These are phyloP conservation scores for Lycia hirtaria DNA, from an alignment of 2,888 invertebrate species.

Conservation along the genomic window DNA sequence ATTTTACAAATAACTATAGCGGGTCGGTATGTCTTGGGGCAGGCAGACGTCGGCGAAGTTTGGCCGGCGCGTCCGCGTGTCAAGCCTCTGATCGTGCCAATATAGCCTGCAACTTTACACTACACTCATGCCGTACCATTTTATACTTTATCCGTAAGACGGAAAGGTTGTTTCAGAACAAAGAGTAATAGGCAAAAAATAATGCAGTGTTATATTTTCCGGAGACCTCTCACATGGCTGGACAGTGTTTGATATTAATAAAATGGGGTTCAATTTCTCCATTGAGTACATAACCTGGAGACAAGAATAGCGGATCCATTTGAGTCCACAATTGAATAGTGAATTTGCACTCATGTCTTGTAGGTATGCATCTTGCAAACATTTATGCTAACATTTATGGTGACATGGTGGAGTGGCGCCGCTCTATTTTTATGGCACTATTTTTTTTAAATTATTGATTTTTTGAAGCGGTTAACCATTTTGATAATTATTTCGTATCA, in stretches of 20 bases:
- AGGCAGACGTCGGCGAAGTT: conserved; percentile 70
- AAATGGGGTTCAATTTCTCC: conserved; percentile 18
- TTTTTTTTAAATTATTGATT: no score
- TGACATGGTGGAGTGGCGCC: no score
- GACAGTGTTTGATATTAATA: conserved; percentile 40
- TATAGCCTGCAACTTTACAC: conserved; percentile 47
- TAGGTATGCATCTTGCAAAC: no score
- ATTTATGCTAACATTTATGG: no score
- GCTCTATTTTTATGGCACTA: no score
- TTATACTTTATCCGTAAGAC: neutral
- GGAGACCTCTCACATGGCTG: conserved; percentile 38
- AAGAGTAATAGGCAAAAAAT: conserved; percentile 25
- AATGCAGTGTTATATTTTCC: conserved; percentile 40
- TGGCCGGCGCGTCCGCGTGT: conserved; percentile 65
- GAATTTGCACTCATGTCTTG: no score
- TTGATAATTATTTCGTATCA: no score
- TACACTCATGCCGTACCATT: conserved; percentile 17
- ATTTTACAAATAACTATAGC: conserved; percentile 53
- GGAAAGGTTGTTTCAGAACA: conserved; percentile 24
- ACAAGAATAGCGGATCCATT: no score
- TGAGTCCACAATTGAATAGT: no score
- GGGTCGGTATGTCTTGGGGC: conserved; percentile 43
- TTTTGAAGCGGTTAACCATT: no score
- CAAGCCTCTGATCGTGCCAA: conserved; percentile 77
- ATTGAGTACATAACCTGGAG: no score